Base-by-base conservation (phyloP, 2,888 invertebrate genomes). In the Pyrrhia umbra region DNA sequence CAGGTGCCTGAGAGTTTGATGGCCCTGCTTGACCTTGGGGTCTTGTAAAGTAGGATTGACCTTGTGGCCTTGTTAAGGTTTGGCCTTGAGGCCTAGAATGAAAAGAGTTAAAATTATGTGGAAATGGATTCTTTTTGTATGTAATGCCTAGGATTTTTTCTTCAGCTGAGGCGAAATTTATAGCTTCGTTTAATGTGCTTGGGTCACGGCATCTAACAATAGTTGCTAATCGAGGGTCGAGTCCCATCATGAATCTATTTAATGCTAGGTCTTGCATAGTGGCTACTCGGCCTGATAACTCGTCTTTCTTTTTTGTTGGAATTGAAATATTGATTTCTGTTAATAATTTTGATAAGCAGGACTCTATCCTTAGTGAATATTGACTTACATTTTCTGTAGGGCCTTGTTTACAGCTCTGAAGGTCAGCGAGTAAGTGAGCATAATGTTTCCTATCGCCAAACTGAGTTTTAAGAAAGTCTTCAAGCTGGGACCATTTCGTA, bases 171-270 rank as follows among this genome's bases (percentile, higher is more conserved):
- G 52, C 27, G 10, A 52, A 13, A 37, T 65, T 59, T 13, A 67
- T 52, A 0, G 68, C 68, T 15, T 63, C 58, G 21, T 68, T 75
- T 3, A 68, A 27, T 3, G 42, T 50, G 54, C 54, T 60, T 0
- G 62, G 65, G 6, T 62, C 37, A 18, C 39, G 45, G 13, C 69
- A 67, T 25, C 65, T 42, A 1, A 74, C 55, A 21, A 69, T 64
- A 10, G 51, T 62, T 0, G 69, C 58, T 6, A 74, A 47, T 2
- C 69, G 43, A 4, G 62, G 61, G 9, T 49, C 34, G 0, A 69
- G 23, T 1, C 64, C 60, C 40, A 69, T 55, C 9, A 34, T 34
- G 9, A 34, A 34, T 34, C 10, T 34, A n/a, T 34, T 8, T 8
- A 34, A 13, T 10, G 34, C 34, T 34, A 34, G n/a, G 13, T 34